Evolutionary conservation across 2,113 vertebrate genomes (phyloP).

Genomic region (Amphiprion ocellaris): DNA sequence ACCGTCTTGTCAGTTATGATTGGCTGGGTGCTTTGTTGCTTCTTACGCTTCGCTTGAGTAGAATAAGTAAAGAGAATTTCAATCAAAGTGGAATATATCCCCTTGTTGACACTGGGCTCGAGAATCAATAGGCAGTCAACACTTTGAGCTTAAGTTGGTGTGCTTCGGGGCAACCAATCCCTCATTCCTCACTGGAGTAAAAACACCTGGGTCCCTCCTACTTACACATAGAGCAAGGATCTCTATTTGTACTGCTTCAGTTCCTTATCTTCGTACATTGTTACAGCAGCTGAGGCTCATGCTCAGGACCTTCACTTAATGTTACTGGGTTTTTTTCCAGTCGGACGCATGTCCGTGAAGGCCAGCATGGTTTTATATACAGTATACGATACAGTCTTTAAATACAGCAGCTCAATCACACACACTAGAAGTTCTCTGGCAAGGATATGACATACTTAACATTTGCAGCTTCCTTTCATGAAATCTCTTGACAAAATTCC

Average conservation of each 20-base stretch:
- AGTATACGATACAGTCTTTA: neutral
- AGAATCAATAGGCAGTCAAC: conserved; percentile 79
- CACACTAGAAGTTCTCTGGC: neutral
- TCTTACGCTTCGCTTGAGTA: conserved; percentile 64
- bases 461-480: too few relatives aligned
- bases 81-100: conserved; percentile 78
- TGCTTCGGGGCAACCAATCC: conserved; percentile 60
- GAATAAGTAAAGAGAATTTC: conserved; percentile 81
- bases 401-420: neutral
- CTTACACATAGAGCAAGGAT: conserved; percentile 44
- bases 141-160: conserved; percentile 70
- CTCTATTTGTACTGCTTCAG: conserved; percentile 48
- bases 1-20: conserved; percentile 77
- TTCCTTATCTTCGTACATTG: conserved; percentile 35
- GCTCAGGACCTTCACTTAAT: conserved; percentile 11
- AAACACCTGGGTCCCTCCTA: conserved; percentile 63
- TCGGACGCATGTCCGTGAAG: neutral
- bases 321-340: neutral
- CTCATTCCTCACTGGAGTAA: conserved; percentile 59
- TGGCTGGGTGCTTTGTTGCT: conserved; percentile 76
- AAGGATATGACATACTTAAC: neutral
- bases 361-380: too few relatives aligned
- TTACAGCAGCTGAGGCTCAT: conserved; percentile 30
- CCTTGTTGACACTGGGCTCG: conserved; percentile 72
- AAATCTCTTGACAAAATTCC: too few relatives aligned